These are phyloP conservation scores for Holothuria scabra DNA, from an alignment of 53 echinoderm and acorn worm genomes.

Conservation along the genomic window DNA sequence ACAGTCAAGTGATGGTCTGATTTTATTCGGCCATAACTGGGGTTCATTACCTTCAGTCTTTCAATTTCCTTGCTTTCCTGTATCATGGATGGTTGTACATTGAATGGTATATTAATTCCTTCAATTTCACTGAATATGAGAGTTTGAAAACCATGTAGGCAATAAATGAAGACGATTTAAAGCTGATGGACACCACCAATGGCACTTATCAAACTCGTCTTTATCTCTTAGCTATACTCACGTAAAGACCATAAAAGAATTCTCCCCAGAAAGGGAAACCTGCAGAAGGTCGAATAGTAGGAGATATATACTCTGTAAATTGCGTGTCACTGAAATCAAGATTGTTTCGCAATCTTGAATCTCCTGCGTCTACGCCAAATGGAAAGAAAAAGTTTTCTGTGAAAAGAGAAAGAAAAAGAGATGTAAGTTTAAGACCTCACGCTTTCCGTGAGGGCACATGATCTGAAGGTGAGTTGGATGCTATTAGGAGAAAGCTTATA, in stretches of 20 bases:
- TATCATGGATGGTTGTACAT: too few species aligned
- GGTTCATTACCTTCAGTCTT: too few species aligned
- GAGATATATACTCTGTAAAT: slow-evolving; percentile 50
- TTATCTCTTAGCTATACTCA: slow-evolving; percentile 13
- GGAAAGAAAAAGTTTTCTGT: slow-evolving; percentile 56
- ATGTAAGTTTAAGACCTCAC: neutral
- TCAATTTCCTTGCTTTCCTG: too few species aligned
- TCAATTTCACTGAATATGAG: too few species aligned
- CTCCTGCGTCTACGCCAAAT: slow-evolving; percentile 46
- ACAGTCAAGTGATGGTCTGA: too few species aligned
- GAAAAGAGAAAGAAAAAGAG: neutral
- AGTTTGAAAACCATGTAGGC: too few species aligned
- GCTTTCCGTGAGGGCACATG: neutral
- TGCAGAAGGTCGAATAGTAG: slow-evolving; percentile 43
- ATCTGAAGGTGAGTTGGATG: neutral
- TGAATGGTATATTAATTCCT: too few species aligned
- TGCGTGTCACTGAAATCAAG: slow-evolving; percentile 12
- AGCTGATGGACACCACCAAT: too few species aligned
- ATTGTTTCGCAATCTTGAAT: slow-evolving; percentile 29
- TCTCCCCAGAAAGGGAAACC: slow-evolving; percentile 70
- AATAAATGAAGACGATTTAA: too few species aligned
- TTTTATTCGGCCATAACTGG: too few species aligned
- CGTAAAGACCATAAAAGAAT: slow-evolving; percentile 57
- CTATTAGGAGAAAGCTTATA: neutral
- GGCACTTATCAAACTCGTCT: too few species aligned